These are phyloP conservation scores for Heloderma charlesbogerti DNA, from an alignment of 2,113 vertebrate genomes.

Conservation along the genomic window DNA sequence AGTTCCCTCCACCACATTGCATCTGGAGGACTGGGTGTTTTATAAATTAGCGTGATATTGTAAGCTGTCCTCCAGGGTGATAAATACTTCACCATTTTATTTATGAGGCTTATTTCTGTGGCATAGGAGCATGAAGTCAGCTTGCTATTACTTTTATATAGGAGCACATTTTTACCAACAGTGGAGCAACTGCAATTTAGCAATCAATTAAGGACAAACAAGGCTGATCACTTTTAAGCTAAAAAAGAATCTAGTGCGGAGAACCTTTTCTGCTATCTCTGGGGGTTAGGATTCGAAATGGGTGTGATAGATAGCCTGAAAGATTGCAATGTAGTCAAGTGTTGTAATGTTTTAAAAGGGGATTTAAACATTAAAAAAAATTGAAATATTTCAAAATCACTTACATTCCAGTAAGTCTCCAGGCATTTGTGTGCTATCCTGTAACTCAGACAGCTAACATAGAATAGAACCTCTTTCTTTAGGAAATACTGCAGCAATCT, in stretches of 20 bases:
- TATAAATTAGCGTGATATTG: not conserved
- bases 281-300: not conserved
- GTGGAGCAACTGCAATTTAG: not conserved
- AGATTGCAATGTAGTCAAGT: not conserved
- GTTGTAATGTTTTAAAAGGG: not conserved
- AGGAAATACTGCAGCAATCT: not conserved
- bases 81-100: not conserved
- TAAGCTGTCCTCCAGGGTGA: not conserved
- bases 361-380: too few species aligned
- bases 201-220: not conserved
- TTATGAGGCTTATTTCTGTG: conserved; percentile 5
- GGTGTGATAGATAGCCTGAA: not conserved
- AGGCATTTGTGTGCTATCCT: not conserved
- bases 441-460: not conserved
- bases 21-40: not conserved
- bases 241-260: conserved; percentile 1
- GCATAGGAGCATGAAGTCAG: not conserved
- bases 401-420: not conserved
- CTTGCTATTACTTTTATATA: not conserved
- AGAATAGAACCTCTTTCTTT: not conserved
- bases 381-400: not conserved
- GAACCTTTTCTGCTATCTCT: not conserved
- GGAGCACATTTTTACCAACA: not conserved
- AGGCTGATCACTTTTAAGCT: not conserved
- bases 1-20: not conserved